Evolutionary conservation across 2,113 vertebrate species (phyloP), one percentile per base, ranked within the genome.

Genomic region (Leptosomus discolor): DNA sequence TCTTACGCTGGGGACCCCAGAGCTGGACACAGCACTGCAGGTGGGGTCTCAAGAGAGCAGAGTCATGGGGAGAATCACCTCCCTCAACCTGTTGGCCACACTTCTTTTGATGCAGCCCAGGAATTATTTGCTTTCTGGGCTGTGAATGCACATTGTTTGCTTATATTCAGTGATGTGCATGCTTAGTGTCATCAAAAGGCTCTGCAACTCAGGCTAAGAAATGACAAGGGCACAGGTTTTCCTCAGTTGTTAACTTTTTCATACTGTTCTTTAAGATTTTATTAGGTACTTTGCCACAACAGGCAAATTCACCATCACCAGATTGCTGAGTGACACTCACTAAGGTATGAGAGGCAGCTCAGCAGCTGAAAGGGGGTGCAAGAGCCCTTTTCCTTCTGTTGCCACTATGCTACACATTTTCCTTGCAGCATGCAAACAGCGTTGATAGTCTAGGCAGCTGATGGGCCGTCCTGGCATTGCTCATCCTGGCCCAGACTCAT

Each of bases 331-430:
- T 11, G 48, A 58, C 20, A 5, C 8, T 37, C 9, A 18, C 34
- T 39, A 34, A 65, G n/a, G 34, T 36, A 20, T 6, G 9, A 51
- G 43, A 32, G 43, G 39, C 39, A 91, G 56, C 76, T 83, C 64
- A 60, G 83, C 45, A 45, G 23, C 32, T 50, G 27, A 76, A 43
- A 27, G 36, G 57, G 37, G 41, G 12, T n/a, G 12, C 2, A 12
- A 77, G 30, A 22, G 4, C 56, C 57, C 48, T 91, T 81, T 51
- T 79, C n/a, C 37, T 39, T 56, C 57, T 71, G 9, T 56, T 84
- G 57, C 41, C 7, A 0, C 75, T 5, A 0, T 45, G 79, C 54
- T 51, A 12, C 29, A 2, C 3, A 3, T 36, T 58, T 32, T 45
- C 37, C 48, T 83, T 86, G 68, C 76, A 86, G 50, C 26, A 19